phyloP scores from a whole-genome alignment of 2,113 vertebrate species.

The Thunnus thynnus region DNA sequence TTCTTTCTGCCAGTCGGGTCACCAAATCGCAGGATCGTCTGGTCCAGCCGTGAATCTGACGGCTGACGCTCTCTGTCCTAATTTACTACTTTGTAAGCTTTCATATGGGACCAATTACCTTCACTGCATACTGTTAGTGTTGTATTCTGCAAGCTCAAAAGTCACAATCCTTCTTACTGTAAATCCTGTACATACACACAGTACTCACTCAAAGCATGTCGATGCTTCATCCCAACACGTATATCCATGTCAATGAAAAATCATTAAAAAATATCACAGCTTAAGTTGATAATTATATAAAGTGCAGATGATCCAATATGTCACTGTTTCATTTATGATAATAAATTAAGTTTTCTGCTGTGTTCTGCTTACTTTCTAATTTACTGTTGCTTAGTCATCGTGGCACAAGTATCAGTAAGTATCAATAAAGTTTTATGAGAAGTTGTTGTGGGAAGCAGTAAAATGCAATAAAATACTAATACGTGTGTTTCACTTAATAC shows the following conservation, averaged over 20 bases:
- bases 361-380: no score
- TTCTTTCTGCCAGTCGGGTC: no score
- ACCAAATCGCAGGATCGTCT: no score
- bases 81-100: neutral
- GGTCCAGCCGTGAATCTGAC: no score
- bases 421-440: no score
- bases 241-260: constrained; percentile 6
- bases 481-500: no score
- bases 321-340: neutral
- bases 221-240: constrained; percentile 4
- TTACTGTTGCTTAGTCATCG: no score
- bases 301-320: constrained; percentile 24
- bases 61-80: no score
- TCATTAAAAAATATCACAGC: neutral
- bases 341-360: no score
- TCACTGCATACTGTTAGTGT: neutral
- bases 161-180: neutral
- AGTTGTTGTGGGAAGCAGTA: no score
- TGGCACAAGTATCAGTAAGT: no score
- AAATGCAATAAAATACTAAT: no score
- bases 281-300: constrained; percentile 40
- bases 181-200: neutral
- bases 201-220: constrained; percentile 24
- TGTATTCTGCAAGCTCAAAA: neutral
- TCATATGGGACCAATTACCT: constrained; percentile 27